A percentile compares a stretch with the other conserved stretches of the same genome.
Conservation (phyloP, 2,888 invertebrate species). For the Geophilus truncorum region DNA sequence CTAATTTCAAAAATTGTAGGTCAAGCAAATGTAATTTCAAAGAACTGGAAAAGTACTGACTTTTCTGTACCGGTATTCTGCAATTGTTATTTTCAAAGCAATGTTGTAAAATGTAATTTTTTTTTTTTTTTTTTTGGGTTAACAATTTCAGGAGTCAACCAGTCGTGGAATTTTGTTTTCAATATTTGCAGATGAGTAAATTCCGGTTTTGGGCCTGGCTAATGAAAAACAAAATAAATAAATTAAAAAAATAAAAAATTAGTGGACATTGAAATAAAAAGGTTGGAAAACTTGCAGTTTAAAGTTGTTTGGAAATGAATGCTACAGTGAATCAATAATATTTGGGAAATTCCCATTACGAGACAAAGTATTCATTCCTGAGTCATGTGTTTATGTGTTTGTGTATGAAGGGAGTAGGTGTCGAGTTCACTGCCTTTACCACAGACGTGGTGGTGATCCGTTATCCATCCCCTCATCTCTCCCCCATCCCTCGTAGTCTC, state of each 20-base stretch:
- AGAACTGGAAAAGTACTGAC: no score
- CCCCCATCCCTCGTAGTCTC: background rate
- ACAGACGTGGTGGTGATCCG: background rate
- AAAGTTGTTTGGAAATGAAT: no score
- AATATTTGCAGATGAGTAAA: background rate
- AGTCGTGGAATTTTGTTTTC: background rate
- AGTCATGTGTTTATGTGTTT: background rate
- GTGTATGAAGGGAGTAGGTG: background rate
- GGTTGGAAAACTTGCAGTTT: no score
- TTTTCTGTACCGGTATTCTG: no score
- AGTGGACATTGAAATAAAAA: no score
- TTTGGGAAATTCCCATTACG: background rate
- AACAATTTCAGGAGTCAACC: background rate
- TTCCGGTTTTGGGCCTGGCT: no score
- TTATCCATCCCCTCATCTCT: background rate
- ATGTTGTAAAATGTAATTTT: no score
- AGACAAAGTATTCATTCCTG: background rate
- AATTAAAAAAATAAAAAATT: background rate
- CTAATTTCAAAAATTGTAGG: background rate
- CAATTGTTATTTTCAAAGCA: no score
- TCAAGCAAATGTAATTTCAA: no score
- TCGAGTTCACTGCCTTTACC: background rate
- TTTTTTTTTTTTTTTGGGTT: no score
- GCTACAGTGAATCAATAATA: no score
- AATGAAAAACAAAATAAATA: background rate